phyloP scores from a whole-genome alignment of 2,888 invertebrate species.

The Amblyteles armatorius region DNA sequence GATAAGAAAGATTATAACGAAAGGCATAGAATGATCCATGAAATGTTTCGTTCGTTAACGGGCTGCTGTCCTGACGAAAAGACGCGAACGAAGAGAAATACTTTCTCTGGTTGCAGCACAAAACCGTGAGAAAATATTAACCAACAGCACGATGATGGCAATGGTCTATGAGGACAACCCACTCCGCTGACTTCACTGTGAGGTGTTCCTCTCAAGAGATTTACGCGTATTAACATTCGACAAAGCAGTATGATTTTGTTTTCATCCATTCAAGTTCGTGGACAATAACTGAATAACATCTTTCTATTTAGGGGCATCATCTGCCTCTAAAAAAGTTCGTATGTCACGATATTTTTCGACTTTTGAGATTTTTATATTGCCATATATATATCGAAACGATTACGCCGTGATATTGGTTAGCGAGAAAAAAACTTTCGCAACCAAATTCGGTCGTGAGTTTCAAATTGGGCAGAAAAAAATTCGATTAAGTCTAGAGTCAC shows the following conservation, averaged over 20 bases:
- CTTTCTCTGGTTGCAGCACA: slow-evolving; percentile 78
- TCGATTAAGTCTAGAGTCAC: too few relatives aligned
- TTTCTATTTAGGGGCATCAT: background rate
- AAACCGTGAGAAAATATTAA: slow-evolving; percentile 84
- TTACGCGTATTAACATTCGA: background rate
- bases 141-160: slow-evolving; percentile 87
- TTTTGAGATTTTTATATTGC: background rate
- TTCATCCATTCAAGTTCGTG: background rate
- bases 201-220: slow-evolving; percentile 5
- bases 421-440: background rate
- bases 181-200: slow-evolving; percentile 87
- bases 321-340: background rate
- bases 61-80: slow-evolving; percentile 13
- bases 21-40: slow-evolving; percentile 31
- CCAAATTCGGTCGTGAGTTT: background rate
- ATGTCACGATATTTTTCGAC: background rate
- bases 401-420: background rate
- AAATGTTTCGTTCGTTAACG: slow-evolving; percentile 30
- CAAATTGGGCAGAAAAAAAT: background rate
- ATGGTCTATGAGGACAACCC: slow-evolving; percentile 91
- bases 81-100: slow-evolving; percentile 50
- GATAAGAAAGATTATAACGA: slow-evolving; percentile 23
- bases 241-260: background rate
- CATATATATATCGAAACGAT: background rate
- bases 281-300: background rate